A percentile compares a stretch with the other conserved stretches of the same genome.
Evolutionary conservation across 2,797 vertebrate genomes (phyloP).

Genomic region (Acestrorhynchus altus): DNA sequence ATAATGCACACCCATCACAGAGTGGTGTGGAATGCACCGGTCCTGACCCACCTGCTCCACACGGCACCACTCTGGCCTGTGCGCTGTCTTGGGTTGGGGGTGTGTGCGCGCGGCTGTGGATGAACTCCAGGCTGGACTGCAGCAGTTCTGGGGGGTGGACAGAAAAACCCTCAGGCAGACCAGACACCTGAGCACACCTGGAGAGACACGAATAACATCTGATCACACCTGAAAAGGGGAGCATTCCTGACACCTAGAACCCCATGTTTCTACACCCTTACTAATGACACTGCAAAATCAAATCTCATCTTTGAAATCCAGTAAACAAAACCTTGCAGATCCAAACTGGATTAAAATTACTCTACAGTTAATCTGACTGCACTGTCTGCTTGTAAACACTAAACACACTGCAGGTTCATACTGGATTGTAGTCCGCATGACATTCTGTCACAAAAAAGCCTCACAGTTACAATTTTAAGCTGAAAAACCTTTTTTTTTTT

Average conservation of each 20-base stretch:
- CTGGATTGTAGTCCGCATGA: too few relatives aligned
- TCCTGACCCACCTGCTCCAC: slow-evolving; percentile 83
- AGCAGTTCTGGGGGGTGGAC: slow-evolving; percentile 75
- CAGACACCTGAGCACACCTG: slow-evolving; percentile 80
- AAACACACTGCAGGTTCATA: too few relatives aligned
- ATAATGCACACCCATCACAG: too few relatives aligned
- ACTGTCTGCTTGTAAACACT: too few relatives aligned
- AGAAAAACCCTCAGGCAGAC: slow-evolving; percentile 83
- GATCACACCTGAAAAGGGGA: slow-evolving; percentile 77
- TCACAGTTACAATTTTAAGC: too few relatives aligned
- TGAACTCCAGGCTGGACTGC: slow-evolving; percentile 85
- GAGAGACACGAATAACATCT: slow-evolving; percentile 56
- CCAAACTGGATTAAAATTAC: too few relatives aligned
- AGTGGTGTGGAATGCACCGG: not conserved
- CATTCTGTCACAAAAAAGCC: too few relatives aligned
- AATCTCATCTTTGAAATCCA: too few relatives aligned
- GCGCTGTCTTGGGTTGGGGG: slow-evolving; percentile 61
- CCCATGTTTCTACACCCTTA: not conserved
- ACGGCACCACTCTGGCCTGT: slow-evolving; percentile 82
- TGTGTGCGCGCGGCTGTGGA: slow-evolving; percentile 81
- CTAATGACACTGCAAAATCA: not conserved
- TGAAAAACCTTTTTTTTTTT: too few relatives aligned
- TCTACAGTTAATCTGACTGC: too few relatives aligned
- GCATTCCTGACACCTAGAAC: not conserved
- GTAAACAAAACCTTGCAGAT: not conserved